Evolutionary conservation across 2,113 vertebrate species (phyloP).

Genomic region (Dasypus novemcinctus): DNA sequence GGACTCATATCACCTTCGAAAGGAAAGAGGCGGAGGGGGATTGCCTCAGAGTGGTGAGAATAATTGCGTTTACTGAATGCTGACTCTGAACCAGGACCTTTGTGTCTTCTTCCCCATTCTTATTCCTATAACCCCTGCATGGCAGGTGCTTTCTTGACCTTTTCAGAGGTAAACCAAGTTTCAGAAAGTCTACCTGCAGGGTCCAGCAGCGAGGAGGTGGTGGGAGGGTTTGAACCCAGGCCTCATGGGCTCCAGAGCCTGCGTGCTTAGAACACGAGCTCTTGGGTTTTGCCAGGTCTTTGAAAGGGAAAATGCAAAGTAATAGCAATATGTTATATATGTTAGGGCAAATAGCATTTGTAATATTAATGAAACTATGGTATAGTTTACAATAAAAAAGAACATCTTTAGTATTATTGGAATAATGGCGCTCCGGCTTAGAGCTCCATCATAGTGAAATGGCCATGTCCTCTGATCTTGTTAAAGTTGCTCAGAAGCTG

Average conservation of each 20-base stretch:
- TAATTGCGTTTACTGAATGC: background rate
- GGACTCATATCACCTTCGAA: background rate
- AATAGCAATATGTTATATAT: background rate
- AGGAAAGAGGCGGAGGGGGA: background rate
- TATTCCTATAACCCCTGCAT: background rate
- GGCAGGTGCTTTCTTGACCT: background rate
- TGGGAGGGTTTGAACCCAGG: background rate
- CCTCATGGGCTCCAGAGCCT: background rate
- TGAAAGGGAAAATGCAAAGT: background rate
- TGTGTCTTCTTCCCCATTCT: background rate
- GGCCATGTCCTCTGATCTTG: background rate
- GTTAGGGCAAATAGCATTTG: background rate
- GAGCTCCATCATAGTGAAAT: background rate
- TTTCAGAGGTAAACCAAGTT: background rate
- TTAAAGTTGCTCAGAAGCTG: background rate
- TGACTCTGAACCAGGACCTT: background rate
- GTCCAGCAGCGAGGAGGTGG: background rate
- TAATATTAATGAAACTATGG: background rate
- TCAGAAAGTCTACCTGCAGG: background rate
- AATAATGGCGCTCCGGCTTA: too few species aligned
- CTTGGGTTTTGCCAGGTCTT: background rate
- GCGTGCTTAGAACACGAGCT: background rate
- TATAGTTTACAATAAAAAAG: background rate
- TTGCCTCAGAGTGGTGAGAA: background rate
- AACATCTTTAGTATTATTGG: background rate